Evolutionary conservation across 2,797 vertebrate genomes (phyloP), one percentile per base, ranked within the genome.

Genomic region (Pelodytes ibericus): DNA sequence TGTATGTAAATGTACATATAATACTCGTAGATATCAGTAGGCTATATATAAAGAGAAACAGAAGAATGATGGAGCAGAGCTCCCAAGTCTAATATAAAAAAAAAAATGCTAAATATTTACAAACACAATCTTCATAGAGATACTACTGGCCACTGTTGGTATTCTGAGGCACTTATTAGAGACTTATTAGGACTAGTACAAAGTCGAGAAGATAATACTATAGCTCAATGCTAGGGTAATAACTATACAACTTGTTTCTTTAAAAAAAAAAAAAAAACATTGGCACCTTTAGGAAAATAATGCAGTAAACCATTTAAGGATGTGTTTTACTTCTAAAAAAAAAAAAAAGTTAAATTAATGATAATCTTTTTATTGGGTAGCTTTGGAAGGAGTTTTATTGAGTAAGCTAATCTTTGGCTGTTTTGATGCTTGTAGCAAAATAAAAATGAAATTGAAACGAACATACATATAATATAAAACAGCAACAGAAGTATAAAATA

Each of bases 391-490:
- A 44, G 10, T 44, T 10, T 44, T 44, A 44, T 44, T 44, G 41
- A 16, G 18, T 44, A 16, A 44, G 7, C 41, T 44, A 44, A 44
- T 44, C 41, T 15, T 53, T 53, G 3, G 6, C 47, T 44, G 36
- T 70, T 31, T 63, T 41, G 47, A 39, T 18, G 33, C n/a, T n/a
- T n/a, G n/a, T n/a, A n/a, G 44, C 41, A 56, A 67, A 66, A 44
- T 44, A 53, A 39, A 53, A 47, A 47, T 25, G n/a, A 44, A 18
- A 39, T 60, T 30, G 18, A 49, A 62, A 31, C 18, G 61, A 61
- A 62, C 20, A 4, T 13, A 27, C 5, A 33, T 29, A 63, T 61
- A 53, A 75, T 56, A n/a, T n/a, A n/a, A n/a, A n/a, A n/a, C n/a
- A n/a, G n/a, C n/a, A n/a, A n/a, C n/a, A n/a, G n/a, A n/a, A n/a